phyloP scores from a whole-genome alignment of 2,797 vertebrate species.

The Oryzias dopingdopingensis region DNA sequence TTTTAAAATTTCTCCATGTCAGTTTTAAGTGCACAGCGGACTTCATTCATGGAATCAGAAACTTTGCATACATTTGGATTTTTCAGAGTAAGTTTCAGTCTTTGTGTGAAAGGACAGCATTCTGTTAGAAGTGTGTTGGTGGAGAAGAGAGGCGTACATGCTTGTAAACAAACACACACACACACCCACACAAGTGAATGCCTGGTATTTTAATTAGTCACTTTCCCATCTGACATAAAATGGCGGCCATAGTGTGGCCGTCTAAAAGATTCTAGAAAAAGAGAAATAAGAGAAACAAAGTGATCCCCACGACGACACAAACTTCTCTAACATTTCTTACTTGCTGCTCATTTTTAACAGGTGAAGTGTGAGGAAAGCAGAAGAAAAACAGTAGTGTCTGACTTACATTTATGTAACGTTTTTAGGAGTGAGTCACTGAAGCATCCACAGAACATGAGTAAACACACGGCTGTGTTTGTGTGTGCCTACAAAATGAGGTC shows the following conservation, averaged over 20 bases:
- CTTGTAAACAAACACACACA: slow-evolving; percentile 3
- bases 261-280: slow-evolving; percentile 28
- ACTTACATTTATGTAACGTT: slow-evolving; percentile 16
- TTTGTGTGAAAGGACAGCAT: too few species aligned
- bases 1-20: too few species aligned
- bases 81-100: too few species aligned
- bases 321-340: not conserved
- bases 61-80: too few species aligned
- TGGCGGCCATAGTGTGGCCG: slow-evolving; percentile 40
- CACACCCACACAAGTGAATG: slow-evolving; percentile 18
- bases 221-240: slow-evolving; percentile 66
- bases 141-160: not conserved
- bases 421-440: slow-evolving; percentile 26
- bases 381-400: not conserved
- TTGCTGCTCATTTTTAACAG: not conserved
- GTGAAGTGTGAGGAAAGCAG: not conserved
- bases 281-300: too few species aligned
- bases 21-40: too few species aligned
- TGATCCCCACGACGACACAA: too few species aligned
- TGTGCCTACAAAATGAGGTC: slow-evolving; percentile 34
- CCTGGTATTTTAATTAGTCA: slow-evolving; percentile 55
- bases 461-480: slow-evolving; percentile 34
- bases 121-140: too few species aligned
- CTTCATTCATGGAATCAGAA: too few species aligned
- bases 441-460: slow-evolving; percentile 22